phyloP scores from a whole-genome alignment of 2,797 vertebrate genomes.

The Melanotaenia trifasciata region DNA sequence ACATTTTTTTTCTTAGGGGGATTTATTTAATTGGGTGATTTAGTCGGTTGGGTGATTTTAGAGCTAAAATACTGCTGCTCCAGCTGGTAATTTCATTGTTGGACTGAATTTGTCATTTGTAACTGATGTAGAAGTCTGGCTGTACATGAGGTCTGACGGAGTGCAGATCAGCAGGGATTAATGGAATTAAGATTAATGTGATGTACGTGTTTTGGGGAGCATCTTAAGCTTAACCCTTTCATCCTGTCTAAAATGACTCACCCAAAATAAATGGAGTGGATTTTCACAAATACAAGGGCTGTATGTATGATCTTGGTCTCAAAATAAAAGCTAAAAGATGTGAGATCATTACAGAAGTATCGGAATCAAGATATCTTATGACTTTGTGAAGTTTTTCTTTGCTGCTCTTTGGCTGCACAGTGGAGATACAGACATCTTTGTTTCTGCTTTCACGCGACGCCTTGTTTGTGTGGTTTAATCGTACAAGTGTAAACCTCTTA shows the following conservation, averaged over 20 bases:
- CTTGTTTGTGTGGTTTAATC: neutral
- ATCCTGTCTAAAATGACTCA: neutral
- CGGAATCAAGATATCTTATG: neutral
- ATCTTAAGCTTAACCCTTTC: neutral
- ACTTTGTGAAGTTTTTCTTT: no score
- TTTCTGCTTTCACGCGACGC: no score
- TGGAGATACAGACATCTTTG: neutral
- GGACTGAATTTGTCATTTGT: neutral
- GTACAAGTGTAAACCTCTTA: neutral
- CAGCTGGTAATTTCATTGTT: neutral
- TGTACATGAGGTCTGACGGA: neutral
- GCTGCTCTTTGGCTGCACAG: no score
- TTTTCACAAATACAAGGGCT: neutral
- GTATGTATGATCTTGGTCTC: neutral
- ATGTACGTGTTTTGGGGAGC: neutral
- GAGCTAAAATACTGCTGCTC: neutral
- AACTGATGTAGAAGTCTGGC: neutral
- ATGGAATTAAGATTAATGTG: neutral
- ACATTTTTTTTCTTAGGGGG: no score
- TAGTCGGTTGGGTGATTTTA: no score
- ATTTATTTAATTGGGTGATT: no score
- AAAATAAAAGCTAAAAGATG: neutral
- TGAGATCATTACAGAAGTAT: neutral
- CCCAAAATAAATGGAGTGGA: neutral
- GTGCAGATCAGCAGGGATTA: neutral